Base-by-base conservation (phyloP, 2,113 vertebrate species). In the Halcyon malimbica region DNA sequence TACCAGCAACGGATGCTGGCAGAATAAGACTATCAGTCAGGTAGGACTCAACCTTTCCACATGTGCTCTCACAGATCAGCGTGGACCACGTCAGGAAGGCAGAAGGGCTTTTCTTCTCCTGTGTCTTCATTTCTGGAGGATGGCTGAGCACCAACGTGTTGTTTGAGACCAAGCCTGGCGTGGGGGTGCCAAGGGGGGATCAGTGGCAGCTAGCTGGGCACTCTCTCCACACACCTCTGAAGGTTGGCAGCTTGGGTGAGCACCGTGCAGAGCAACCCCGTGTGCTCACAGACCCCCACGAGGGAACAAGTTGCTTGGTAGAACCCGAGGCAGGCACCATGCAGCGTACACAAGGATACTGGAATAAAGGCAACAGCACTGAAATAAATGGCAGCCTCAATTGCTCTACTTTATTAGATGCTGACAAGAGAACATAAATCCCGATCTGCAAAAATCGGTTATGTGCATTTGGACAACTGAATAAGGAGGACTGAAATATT, bases 401-500 rank as follows among this genome's bases (percentile, higher is more conserved):
- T 96, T 93, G 92, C 94, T 95, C 90, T 95, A 82, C 95, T 97
- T 97, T 95, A 96, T 96, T 97, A 95, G 95, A 89, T 44, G 88
- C 90, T 96, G 95, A 97, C 96, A 97, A 91, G 90, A 6, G 21
- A 93, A 93, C 95, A 97, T 97, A 96, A 97, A 97, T 97, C 96
- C 95, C 90, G 93, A 96, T 96, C 95, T 96, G 96, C 96, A 96
- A 94, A 96, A 92, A 96, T 91, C 65, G 80, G 95, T 95, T 96
- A 96, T 96, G 95, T 96, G 96, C 89, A 92, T 94, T 96, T 94
- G 95, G 96, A 96, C 95, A 97, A 96, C 96, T 95, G 96, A 96
- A 95, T 97, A 96, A 96, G 94, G 92, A 96, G 92, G 76, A 56
- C 86, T 96, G 95, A 96, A 97, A 96, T 96, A 97, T 93, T 84